A percentile compares a stretch with the other conserved stretches of the same genome.
Conservation (phyloP, 2,113 vertebrate species). For the Suricata suricatta region DNA sequence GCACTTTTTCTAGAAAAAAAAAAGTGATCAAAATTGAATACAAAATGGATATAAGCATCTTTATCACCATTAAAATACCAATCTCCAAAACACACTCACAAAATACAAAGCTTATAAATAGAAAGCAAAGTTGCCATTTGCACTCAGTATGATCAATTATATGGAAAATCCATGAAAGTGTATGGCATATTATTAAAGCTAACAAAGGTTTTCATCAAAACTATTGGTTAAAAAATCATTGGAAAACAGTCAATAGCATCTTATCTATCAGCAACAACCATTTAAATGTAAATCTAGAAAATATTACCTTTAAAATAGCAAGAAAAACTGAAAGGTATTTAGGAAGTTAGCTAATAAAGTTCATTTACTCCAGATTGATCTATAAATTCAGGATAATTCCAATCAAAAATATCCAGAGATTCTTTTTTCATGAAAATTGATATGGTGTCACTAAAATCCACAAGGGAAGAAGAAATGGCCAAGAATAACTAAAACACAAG, state of each 20-base stretch:
- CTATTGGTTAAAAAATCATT: neutral
- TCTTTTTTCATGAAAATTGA: neutral
- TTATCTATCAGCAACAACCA: neutral
- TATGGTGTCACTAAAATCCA: neutral
- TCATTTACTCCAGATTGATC: neutral
- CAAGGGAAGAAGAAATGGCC: neutral
- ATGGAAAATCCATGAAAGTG: neutral
- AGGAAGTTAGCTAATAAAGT: neutral
- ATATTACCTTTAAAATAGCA: neutral
- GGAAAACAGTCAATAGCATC: neutral
- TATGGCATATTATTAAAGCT: neutral
- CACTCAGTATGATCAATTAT: neutral
- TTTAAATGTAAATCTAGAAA: neutral
- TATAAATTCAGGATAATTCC: neutral
- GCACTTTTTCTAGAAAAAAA: neutral
- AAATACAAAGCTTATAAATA: neutral
- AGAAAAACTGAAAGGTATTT: neutral
- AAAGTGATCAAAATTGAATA: neutral
- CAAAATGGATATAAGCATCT: neutral
- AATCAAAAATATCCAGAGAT: neutral
- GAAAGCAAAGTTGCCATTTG: neutral
- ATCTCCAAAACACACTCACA: neutral
- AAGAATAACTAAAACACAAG: neutral
- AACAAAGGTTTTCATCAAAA: neutral
- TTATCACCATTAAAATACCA: neutral